Conservation (phyloP, 2,797 vertebrate species). For the Amazona ochrocephala region DNA sequence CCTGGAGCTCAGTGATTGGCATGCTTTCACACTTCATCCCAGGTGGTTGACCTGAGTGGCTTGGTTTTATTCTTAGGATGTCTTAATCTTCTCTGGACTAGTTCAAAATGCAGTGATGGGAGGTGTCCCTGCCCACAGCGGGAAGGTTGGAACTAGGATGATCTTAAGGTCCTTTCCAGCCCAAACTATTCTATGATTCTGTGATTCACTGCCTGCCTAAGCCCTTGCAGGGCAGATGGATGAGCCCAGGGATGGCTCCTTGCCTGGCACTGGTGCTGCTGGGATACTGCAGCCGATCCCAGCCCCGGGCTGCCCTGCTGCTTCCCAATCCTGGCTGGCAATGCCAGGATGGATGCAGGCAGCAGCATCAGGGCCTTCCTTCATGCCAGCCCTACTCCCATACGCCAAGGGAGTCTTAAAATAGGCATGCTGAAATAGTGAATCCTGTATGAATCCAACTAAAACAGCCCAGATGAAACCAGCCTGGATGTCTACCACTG, state of each 20-base stretch:
- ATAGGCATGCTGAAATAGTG: neutral
- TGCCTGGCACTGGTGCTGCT: neutral
- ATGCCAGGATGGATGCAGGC: neutral
- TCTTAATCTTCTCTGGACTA: neutral
- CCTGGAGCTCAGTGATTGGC: neutral
- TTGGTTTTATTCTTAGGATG: conserved; percentile 28
- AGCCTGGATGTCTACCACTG: neutral
- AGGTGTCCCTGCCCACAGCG: neutral
- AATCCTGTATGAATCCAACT: neutral
- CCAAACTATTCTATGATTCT: too few species aligned
- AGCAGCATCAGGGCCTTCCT: neutral
- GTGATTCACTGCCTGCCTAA: neutral
- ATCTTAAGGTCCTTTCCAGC: too few species aligned
- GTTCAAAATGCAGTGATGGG: neutral
- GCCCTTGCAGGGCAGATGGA: fast-evolving
- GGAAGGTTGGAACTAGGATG: too few species aligned
- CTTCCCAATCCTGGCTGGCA: too few species aligned
- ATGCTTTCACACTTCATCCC: neutral
- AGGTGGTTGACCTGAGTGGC: neutral
- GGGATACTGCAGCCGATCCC: neutral
- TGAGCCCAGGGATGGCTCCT: neutral
- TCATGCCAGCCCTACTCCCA: neutral
- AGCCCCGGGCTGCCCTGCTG: neutral
- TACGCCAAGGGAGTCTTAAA: neutral
- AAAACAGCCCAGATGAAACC: neutral